These are phyloP conservation scores for Agelastica alni DNA, from an alignment of 2,888 invertebrate species.

Conservation along the genomic window DNA sequence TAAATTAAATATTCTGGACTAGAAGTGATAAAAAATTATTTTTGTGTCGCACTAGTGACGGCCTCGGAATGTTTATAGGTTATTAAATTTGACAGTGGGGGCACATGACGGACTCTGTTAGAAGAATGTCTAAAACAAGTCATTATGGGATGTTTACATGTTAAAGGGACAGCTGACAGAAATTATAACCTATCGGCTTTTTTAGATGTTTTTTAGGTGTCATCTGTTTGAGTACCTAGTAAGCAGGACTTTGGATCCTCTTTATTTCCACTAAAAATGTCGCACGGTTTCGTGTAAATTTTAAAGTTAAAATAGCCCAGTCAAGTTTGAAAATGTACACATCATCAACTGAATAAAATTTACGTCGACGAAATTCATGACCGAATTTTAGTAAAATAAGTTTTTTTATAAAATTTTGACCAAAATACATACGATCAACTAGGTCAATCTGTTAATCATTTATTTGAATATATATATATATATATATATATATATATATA, in stretches of 20 bases:
- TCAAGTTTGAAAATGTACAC: too few species aligned
- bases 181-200: slow-evolving; percentile 29
- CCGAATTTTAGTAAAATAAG: too few species aligned
- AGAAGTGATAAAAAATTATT: not conserved
- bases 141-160: slow-evolving; percentile 41
- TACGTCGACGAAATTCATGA: too few species aligned
- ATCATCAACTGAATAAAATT: too few species aligned
- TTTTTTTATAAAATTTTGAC: too few species aligned
- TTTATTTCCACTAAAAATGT: slow-evolving; percentile 26
- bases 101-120: slow-evolving; percentile 17
- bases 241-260: slow-evolving; percentile 15
- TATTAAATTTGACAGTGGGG: slow-evolving; percentile 31
- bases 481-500: too few species aligned
- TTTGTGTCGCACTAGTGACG: not conserved
- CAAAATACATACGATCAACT: too few species aligned
- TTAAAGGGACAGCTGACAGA: slow-evolving; percentile 34
- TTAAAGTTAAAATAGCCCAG: slow-evolving; percentile 24
- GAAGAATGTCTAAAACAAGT: slow-evolving; percentile 39
- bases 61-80: slow-evolving; percentile 1
- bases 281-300: slow-evolving; percentile 27
- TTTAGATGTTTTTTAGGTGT: slow-evolving; percentile 27
- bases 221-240: slow-evolving; percentile 31
- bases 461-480: too few species aligned
- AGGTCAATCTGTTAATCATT: too few species aligned
- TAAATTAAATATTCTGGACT: not conserved